phyloP scores from a whole-genome alignment of 2,888 invertebrate genomes.

The Drosophila subquinaria region DNA sequence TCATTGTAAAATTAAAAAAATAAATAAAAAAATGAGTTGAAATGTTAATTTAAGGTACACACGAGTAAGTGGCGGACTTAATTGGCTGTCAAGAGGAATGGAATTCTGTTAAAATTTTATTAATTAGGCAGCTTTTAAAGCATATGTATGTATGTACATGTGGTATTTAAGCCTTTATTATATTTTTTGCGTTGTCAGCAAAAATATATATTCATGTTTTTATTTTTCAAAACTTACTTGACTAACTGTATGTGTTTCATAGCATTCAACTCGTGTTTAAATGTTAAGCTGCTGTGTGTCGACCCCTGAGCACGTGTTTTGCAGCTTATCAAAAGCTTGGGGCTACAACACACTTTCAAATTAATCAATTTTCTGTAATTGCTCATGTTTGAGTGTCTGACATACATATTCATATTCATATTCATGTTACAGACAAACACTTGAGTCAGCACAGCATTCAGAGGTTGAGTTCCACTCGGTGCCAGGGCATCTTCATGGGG shows the following conservation, averaged over 20 bases:
- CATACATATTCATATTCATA: neutral
- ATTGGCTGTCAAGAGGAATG: conserved; percentile 44
- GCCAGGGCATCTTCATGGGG: conserved; percentile 59
- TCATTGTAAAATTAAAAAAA: conserved; percentile 39
- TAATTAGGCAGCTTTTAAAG: conserved; percentile 42
- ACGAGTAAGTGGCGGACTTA: conserved; percentile 29
- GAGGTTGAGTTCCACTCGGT: conserved; percentile 27
- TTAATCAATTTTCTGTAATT: conserved; percentile 62
- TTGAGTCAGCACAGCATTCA: conserved; percentile 65
- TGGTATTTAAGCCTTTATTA: neutral
- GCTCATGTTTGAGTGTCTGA: conserved; percentile 9
- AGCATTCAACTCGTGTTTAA: conserved; percentile 1
- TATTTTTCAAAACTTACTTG: neutral
- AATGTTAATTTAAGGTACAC: conserved; percentile 39
- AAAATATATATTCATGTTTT: neutral
- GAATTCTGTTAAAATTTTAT: conserved; percentile 46
- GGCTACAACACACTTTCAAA: conserved; percentile 17
- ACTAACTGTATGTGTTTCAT: neutral
- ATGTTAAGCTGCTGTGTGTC: neutral
- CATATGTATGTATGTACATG: conserved; percentile 3
- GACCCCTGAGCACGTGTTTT: conserved; percentile 35
- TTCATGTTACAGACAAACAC: conserved; percentile 34
- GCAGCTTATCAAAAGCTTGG: conserved; percentile 48
- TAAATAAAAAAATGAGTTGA: conserved; percentile 3
- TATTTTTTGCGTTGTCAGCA: neutral